A percentile compares a stretch with the other conserved stretches of the same genome.
Conservation (phyloP, 2,797 vertebrate species). For the Rhynchonycteris naso region DNA sequence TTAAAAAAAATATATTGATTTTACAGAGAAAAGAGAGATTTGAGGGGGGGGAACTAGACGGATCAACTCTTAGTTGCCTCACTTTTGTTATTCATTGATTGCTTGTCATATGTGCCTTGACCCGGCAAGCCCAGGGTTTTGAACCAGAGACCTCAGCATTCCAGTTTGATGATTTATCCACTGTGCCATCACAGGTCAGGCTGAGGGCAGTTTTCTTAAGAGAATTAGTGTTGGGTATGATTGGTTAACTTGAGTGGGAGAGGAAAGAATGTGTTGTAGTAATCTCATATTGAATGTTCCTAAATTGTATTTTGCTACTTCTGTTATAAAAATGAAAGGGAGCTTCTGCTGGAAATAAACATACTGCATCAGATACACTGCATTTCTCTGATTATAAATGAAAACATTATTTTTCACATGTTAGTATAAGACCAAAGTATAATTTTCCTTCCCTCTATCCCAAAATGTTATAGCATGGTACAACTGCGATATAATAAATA, state of each 20-base stretch:
- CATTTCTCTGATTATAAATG: not conserved
- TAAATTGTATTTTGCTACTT: constrained; percentile 24
- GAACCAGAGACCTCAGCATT: too few species aligned
- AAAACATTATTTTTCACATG: not conserved
- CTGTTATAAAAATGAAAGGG: constrained; percentile 51
- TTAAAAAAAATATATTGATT: too few species aligned
- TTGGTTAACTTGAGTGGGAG: constrained; percentile 33
- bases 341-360: not conserved
- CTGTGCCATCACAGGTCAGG: too few species aligned
- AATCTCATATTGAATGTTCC: not conserved
- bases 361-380: not conserved
- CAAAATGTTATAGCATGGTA: not conserved
- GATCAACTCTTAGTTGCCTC: too few species aligned
- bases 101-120: too few species aligned
- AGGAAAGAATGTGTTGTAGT: constrained; percentile 30
- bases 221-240: constrained; percentile 25
- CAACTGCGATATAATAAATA: constrained; percentile 1
- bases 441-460: not conserved
- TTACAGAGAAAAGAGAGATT: too few species aligned
- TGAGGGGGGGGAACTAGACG: too few species aligned
- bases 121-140: too few species aligned
- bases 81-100: too few species aligned
- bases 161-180: too few species aligned
- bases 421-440: not conserved
- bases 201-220: not conserved